Conservation (phyloP, 2,888 invertebrate genomes). For the Frankliniella intonsa region DNA sequence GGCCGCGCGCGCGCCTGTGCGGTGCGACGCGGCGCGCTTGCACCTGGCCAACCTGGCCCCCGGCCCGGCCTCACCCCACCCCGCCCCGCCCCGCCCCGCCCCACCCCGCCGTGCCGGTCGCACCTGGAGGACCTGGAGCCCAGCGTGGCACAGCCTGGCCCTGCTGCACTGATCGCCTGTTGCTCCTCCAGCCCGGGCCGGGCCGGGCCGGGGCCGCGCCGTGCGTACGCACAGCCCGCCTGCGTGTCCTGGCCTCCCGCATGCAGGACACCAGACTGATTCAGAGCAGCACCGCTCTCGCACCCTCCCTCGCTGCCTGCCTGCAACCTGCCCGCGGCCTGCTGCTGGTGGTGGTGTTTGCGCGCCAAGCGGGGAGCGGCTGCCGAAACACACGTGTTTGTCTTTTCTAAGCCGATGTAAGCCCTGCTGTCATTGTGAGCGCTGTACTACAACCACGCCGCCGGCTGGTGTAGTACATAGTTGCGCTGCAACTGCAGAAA, state of each 20-base stretch:
- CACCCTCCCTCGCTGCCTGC: too few relatives aligned
- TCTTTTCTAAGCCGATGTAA: too few relatives aligned
- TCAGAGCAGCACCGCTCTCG: too few relatives aligned
- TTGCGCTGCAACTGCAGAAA: too few relatives aligned
- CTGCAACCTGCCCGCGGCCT: too few relatives aligned
- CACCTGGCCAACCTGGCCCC: slow-evolving; percentile 42
- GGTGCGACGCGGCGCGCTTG: slow-evolving; percentile 39
- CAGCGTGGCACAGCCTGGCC: not conserved
- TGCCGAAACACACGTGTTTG: too few relatives aligned
- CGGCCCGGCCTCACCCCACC: slow-evolving; percentile 39
- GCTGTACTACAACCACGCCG: too few relatives aligned
- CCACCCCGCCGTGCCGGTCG: slow-evolving; percentile 43
- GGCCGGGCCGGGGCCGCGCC: not conserved
- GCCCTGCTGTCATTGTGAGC: too few relatives aligned
- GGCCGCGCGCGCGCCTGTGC: slow-evolving; percentile 34
- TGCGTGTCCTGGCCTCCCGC: not conserved
- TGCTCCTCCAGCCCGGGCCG: not conserved
- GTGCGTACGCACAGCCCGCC: not conserved
- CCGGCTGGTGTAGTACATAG: too few relatives aligned
- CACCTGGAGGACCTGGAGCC: slow-evolving; percentile 36
- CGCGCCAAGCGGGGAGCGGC: too few relatives aligned
- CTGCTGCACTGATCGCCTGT: not conserved
- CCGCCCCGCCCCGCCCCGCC: slow-evolving; percentile 41
- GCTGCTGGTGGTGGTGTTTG: too few relatives aligned
- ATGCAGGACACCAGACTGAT: too few relatives aligned